These are phyloP conservation scores for Micrasema longulum DNA, from an alignment of 1,140 invertebrate species.

Conservation along the genomic window DNA sequence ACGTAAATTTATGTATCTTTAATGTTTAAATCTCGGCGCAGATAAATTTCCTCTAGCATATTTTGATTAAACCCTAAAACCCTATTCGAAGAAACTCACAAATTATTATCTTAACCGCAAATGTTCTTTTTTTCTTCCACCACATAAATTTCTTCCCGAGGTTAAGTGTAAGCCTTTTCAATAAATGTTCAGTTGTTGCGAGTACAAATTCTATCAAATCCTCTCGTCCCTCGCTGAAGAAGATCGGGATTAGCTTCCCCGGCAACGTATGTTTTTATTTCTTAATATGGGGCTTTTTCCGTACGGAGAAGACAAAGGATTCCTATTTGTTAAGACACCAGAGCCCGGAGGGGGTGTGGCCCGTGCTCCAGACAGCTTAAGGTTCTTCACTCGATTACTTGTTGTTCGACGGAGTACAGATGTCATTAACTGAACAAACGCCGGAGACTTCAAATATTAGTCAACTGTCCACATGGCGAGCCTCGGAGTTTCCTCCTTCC, in stretches of 20 bases:
- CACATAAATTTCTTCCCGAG: constrained; percentile 14
- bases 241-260: constrained; percentile 23
- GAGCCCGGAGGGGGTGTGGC: not conserved
- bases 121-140: constrained; percentile 14
- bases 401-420: constrained; percentile 38
- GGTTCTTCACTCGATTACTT: constrained; percentile 48
- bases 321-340: constrained; percentile 36
- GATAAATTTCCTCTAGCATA: not conserved
- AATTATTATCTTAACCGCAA: constrained; percentile 27
- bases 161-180: constrained; percentile 15
- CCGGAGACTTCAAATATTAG: constrained; percentile 16
- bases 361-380: constrained; percentile 48
- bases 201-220: constrained; percentile 24
- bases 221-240: not conserved
- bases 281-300: constrained; percentile 13
- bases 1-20: too few species aligned
- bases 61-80: not conserved
- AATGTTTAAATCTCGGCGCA: too few species aligned
- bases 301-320: constrained; percentile 39
- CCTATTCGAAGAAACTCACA: not conserved
- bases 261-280: constrained; percentile 19
- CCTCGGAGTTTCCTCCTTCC: not conserved
- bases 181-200: not conserved
- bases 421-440: constrained; percentile 50
- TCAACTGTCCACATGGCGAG: not conserved